Evolutionary conservation across 1,140 invertebrate species (phyloP).

Genomic region (Apolygus lucorum): DNA sequence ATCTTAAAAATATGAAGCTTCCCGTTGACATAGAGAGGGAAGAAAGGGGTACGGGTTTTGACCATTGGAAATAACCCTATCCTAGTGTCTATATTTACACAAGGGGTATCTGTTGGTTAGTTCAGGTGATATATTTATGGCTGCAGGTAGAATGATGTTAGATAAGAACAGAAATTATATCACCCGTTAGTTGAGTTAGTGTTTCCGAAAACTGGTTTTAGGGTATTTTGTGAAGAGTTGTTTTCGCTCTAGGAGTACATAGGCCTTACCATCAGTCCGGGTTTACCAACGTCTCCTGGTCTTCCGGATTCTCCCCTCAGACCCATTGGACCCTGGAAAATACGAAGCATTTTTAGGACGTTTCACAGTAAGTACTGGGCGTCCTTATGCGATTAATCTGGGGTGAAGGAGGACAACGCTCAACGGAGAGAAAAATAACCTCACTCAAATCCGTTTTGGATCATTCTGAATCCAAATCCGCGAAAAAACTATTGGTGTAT

Average conservation of each 20-base stretch:
- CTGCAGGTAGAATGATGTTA: slow-evolving; percentile 4
- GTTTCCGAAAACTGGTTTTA: not conserved
- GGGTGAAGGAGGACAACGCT: no score
- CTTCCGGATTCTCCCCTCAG: slow-evolving; percentile 70
- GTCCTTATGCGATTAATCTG: no score
- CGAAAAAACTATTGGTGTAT: no score
- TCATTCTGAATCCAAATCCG: no score
- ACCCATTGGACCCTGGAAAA: slow-evolving; percentile 73
- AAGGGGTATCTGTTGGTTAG: slow-evolving; percentile 15
- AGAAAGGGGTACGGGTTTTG: not conserved
- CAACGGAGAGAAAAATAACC: no score
- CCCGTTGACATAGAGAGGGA: no score
- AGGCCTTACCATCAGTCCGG: slow-evolving; percentile 64
- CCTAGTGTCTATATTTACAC: slow-evolving; percentile 17
- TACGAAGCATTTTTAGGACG: no score
- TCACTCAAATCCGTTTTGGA: no score
- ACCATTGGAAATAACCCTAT: slow-evolving; percentile 10
- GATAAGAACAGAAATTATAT: slow-evolving; percentile 10
- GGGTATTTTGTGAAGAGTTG: slow-evolving; percentile 29
- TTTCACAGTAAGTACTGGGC: no score
- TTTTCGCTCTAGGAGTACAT: slow-evolving; percentile 33
- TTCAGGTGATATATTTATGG: slow-evolving; percentile 5
- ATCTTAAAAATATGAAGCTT: no score
- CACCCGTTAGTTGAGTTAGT: slow-evolving; percentile 14
- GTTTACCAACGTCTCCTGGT: slow-evolving; percentile 63